Percentiles rank a stretch among this genome's conserved stretches.
These are phyloP conservation scores for Sitodiplosis mosellana DNA, from an alignment of 1,140 invertebrate genomes.

Conservation along the genomic window DNA sequence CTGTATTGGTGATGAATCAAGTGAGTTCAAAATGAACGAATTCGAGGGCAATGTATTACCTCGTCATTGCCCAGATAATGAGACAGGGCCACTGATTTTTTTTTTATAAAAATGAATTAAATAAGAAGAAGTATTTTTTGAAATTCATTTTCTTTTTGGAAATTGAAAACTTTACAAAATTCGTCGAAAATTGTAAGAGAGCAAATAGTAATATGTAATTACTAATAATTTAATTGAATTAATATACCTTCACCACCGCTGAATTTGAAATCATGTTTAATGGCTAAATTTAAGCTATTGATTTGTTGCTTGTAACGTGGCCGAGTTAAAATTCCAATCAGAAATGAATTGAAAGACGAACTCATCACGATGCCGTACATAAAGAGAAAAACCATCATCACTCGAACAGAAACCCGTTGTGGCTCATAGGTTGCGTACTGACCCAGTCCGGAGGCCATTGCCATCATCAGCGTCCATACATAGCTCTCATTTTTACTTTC, in stretches of 20 bases:
- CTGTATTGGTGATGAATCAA: too few species aligned
- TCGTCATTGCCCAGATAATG: constrained; percentile 1
- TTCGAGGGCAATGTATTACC: constrained; percentile 1
- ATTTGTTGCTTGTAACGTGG: constrained; percentile 6
- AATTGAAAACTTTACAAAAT: too few species aligned
- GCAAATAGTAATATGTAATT: too few species aligned
- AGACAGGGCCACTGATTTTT: background rate
- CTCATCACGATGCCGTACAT: constrained; percentile 4
- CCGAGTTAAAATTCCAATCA: constrained; percentile 6
- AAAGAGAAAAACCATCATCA: constrained; percentile 5
- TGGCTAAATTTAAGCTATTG: background rate
- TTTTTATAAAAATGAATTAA: too few species aligned
- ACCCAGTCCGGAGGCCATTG: background rate
- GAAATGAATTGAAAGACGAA: constrained; percentile 4
- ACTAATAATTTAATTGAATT: too few species aligned
- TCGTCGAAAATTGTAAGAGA: too few species aligned
- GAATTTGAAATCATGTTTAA: background rate
- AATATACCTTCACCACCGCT: background rate
- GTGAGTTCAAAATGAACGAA: too few species aligned
- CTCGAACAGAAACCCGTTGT: background rate
- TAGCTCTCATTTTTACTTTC: constrained; percentile 1
- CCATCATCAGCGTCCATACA: background rate
- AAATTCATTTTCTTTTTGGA: too few species aligned
- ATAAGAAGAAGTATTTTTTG: too few species aligned
- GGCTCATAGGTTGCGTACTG: background rate